phyloP scores from a whole-genome alignment of 1,140 invertebrate genomes.

The Metopolophium dirhodum region DNA sequence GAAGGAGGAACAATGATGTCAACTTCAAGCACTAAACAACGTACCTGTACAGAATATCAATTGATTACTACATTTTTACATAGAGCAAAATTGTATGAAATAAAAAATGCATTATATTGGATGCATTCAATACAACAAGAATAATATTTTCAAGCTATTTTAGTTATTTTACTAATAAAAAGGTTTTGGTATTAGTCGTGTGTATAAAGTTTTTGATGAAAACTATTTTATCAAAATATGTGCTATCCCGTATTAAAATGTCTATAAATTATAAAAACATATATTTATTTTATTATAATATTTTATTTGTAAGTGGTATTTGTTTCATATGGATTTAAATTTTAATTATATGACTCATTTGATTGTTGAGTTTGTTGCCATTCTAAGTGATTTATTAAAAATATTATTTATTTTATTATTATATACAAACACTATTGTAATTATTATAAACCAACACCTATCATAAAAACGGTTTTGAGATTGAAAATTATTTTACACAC shows the following conservation, averaged over 20 bases:
- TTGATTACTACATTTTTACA: constrained; percentile 75
- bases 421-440: neutral
- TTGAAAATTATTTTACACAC: neutral
- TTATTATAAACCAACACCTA: neutral
- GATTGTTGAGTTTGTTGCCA: neutral
- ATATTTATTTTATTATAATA: constrained; percentile 37
- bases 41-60: constrained; percentile 75
- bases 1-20: constrained; percentile 61
- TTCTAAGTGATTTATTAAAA: neutral
- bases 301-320: constrained; percentile 4
- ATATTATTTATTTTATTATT: neutral
- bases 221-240: neutral
- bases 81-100: constrained; percentile 69
- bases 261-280: neutral
- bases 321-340: neutral
- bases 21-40: constrained; percentile 62
- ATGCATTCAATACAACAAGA: constrained; percentile 62
- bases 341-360: constrained; percentile 8
- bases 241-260: neutral
- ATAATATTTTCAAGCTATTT: constrained; percentile 5
- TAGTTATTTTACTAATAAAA: neutral
- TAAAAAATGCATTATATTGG: constrained; percentile 72
- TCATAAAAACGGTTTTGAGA: neutral
- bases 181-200: constrained; percentile 8
- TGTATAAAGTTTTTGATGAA: neutral